Base-by-base conservation (phyloP, 1,140 invertebrate species). In the Drosophila aff. region DNA sequence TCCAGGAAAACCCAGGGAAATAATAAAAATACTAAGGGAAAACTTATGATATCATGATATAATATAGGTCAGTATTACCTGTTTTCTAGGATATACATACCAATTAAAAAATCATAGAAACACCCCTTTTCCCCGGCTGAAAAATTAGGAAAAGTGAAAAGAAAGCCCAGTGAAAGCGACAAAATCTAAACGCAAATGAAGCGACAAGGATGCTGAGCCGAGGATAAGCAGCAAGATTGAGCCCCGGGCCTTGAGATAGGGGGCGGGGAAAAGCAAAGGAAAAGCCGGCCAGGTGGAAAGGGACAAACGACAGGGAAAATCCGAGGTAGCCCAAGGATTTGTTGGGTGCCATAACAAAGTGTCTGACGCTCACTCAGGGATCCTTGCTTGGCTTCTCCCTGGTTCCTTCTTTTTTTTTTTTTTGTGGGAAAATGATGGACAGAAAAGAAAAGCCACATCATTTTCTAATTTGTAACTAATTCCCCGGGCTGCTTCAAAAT, bases 391-490 rank as follows among this genome's bases (percentile, higher is more conserved):
- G 62, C 67, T 52, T 16, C 36, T 43, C 11, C 36, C 11, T 8
- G 10, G 44, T n/a, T 47, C 3, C 13, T 47, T 16, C 21, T 46
- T 36, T 23, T 26, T 23, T 36, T 23, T 36, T 28, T 46, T 47
- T 58, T 28, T 72, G 53, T 60, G 46, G 68, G 31, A 73, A 74
- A 74, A 61, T 74, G 68, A 73, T 73, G 71, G 67, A 73, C 71
- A 52, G 18, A 21, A 59, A 58, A 40, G 36, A 49, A 68, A 66
- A 31, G 40, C 41, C 46, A 52, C 76, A 87, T 87, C 75, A 81
- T 87, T 89, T 87, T 77, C 62, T 75, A 79, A 87, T 87, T 87
- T 87, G 77, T 89, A 81, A 80, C 77, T 68, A 81, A 87, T 82
- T 79, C 57, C 50, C 53, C 6, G 46, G 52, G 18, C 44, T 36